Percentiles rank a stretch among this genome's conserved stretches.
These are phyloP conservation scores for Athene cunicularia DNA, from an alignment of 2,113 vertebrate species.

Conservation along the genomic window DNA sequence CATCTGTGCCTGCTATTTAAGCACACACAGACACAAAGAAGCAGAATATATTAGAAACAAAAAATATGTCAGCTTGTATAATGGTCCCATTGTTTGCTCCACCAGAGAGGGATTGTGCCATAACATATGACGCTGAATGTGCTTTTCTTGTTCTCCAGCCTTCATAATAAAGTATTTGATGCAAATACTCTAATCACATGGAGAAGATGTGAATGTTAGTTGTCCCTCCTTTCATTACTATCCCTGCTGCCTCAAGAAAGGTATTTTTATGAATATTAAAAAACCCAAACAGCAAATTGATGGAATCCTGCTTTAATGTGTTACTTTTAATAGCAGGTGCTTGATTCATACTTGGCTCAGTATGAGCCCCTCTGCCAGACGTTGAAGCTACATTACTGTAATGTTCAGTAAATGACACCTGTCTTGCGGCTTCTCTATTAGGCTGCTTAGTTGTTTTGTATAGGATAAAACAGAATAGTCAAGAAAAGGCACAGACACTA, in stretches of 20 bases:
- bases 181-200: constrained; percentile 52
- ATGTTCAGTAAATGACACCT: constrained; percentile 72
- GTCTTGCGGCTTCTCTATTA: constrained; percentile 59
- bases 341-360: constrained; percentile 73
- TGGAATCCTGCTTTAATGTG: constrained; percentile 78
- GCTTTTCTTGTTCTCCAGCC: constrained; percentile 67
- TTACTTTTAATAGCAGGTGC: constrained; percentile 58
- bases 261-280: constrained; percentile 81
- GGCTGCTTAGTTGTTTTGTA: constrained; percentile 52
- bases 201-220: constrained; percentile 34
- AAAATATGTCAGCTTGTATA: constrained; percentile 78
- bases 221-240: not conserved
- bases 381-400: constrained; percentile 50
- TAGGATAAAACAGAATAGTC: not conserved
- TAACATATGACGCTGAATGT: constrained; percentile 69
- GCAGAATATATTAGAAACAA: constrained; percentile 79
- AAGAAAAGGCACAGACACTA: not conserved
- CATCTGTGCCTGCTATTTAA: constrained; percentile 78
- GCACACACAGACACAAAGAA: constrained; percentile 73
- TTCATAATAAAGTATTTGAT: constrained; percentile 63
- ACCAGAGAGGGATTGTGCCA: constrained; percentile 71
- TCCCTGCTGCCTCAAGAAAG: constrained; percentile 6
- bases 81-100: constrained; percentile 73
- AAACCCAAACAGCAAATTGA: constrained; percentile 77
- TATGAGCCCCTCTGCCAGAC: constrained; percentile 72